Conservation (phyloP, 2,113 vertebrate species). For the Apus apus region DNA sequence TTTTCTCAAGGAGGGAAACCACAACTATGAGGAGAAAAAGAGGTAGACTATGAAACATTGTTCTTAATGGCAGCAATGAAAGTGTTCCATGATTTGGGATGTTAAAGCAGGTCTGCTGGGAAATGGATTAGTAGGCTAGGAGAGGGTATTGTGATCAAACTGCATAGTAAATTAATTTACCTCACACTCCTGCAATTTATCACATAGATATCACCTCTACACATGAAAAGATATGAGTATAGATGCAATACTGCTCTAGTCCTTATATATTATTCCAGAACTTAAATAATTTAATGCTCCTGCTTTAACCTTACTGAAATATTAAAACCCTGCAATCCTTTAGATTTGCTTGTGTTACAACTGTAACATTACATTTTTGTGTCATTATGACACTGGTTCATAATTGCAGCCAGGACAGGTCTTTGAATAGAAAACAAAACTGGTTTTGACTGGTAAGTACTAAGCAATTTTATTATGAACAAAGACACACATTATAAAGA, state of each 20-base stretch:
- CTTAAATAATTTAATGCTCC: slow-evolving; percentile 53
- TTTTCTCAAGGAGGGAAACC: not conserved
- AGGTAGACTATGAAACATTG: not conserved
- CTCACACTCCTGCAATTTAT: slow-evolving; percentile 40
- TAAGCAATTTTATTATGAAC: not conserved
- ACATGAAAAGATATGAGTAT: slow-evolving; percentile 21
- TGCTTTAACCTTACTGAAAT: slow-evolving; percentile 66
- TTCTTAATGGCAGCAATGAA: slow-evolving; percentile 8
- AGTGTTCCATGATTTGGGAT: slow-evolving; percentile 10
- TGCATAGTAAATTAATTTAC: slow-evolving; percentile 65
- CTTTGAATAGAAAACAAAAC: not conserved
- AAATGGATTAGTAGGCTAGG: slow-evolving; percentile 48
- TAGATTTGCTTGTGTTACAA: slow-evolving; percentile 55
- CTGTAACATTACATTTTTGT: not conserved
- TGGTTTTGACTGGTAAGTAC: not conserved
- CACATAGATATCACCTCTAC: slow-evolving; percentile 27
- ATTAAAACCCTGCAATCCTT: slow-evolving; percentile 44
- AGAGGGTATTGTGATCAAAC: slow-evolving; percentile 57
- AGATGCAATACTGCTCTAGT: slow-evolving; percentile 37
- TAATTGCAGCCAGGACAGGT: not conserved
- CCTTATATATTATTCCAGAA: slow-evolving; percentile 50
- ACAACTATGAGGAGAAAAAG: not conserved
- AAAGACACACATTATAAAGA: not conserved
- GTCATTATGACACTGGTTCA: not conserved
- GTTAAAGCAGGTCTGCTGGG: slow-evolving; percentile 8